phyloP scores from a whole-genome alignment of 2,888 invertebrate genomes.

The Brachyopa scutellaris region DNA sequence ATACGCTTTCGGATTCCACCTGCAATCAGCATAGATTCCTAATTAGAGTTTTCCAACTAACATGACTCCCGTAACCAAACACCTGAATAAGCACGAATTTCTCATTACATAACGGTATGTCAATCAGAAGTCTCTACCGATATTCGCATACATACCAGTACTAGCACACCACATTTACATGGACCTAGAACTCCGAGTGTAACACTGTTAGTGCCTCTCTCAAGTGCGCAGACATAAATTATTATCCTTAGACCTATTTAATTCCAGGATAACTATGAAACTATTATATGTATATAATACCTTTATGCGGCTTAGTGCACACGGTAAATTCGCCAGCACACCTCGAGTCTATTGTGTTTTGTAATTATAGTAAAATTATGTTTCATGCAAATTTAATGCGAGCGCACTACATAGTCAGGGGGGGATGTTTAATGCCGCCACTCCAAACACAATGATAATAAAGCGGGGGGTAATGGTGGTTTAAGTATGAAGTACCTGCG shows the following conservation, averaged over 20 bases:
- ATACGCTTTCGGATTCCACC: too few relatives aligned
- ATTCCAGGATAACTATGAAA: constrained; percentile 25
- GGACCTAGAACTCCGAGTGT: neutral
- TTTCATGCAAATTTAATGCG: constrained; percentile 44
- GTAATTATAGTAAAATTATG: constrained; percentile 53
- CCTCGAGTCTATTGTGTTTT: constrained; percentile 22
- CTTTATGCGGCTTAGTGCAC: constrained; percentile 9
- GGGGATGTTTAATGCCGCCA: constrained; percentile 5
- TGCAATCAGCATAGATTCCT: neutral
- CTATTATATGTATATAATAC: constrained; percentile 4
- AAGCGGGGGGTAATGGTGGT: neutral
- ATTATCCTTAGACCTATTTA: constrained; percentile 25
- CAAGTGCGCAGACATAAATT: constrained; percentile 19
- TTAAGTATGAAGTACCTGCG: constrained; percentile 18
- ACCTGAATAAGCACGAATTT: constrained; percentile 10
- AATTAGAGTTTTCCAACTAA: constrained; percentile 19
- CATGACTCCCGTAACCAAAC: neutral
- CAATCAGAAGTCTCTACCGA: neutral
- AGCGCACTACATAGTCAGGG: neutral
- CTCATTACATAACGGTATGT: constrained; percentile 3
- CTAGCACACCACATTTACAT: neutral
- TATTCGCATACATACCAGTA: neutral
- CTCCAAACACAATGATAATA: neutral
- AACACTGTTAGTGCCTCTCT: constrained; percentile 14
- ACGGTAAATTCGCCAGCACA: neutral